Evolutionary conservation across 2,888 invertebrate species (phyloP), one percentile per base, ranked within the genome.

Genomic region (Sarcophaga caerulescens): DNA sequence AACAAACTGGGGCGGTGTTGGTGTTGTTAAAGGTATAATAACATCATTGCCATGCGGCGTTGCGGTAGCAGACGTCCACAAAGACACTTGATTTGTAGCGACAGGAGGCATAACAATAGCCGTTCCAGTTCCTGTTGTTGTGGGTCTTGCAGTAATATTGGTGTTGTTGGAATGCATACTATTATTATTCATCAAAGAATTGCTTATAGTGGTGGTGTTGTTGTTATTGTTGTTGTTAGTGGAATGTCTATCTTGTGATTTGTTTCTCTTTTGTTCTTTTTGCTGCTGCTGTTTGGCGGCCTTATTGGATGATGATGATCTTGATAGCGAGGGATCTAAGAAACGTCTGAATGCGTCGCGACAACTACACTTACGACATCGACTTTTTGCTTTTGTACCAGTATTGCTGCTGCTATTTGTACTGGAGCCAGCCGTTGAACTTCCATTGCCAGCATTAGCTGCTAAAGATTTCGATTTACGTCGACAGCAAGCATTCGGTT

Each of bases 321-420:
- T 77, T 25, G 88, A 80, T 8, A 82, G 66, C 21, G 89, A 87
- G 8, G 87, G 87, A 82, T 90, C 90, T 78, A 92, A 85, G 76
- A 90, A 91, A 45, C 90, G 89, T 19, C 89, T 89, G 11, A 90
- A 69, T 5, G 90, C 91, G 87, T 92, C 92, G 4, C 90, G 90
- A 70, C 90, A 92, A 59, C 90, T 91, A 85, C 92, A 92, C 84
- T 91, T 92, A 87, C 92, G 92, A 87, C 92, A 92, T 6, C 91
- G 89, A 83, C 92, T 84, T 77, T 87, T 87, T 4, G 85, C 57
- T 71, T 84, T 84, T 17, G 79, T 81, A 65, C 79, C 84, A 57
- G 79, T 75, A 66, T 66, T 82, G 35, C 66, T 82, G 65, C n/a
- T 60, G 21, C 60, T 21, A 3, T n/a, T 35, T 3, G 19, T 45